Evolutionary conservation across 2,797 vertebrate species (phyloP).

Genomic region (Pogonophryne albipinna): DNA sequence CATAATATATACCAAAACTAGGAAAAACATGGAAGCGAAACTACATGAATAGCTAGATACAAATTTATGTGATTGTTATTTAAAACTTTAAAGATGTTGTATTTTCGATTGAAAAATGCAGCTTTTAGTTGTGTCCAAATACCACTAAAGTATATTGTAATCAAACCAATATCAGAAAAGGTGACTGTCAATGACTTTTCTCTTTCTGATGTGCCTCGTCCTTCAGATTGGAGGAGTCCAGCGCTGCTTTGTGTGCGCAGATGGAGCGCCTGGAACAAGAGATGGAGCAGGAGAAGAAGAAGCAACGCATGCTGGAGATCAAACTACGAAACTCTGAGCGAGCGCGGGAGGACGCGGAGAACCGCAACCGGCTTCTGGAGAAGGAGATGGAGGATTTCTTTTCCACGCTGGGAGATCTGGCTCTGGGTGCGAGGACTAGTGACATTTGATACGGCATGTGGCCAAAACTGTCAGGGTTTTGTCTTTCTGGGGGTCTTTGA

Average conservation of each 20-base stretch:
- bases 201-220: conserved; percentile 29
- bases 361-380: conserved; percentile 92
- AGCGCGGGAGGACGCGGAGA: conserved; percentile 92
- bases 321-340: conserved; percentile 95
- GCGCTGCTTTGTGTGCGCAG: conserved; percentile 85
- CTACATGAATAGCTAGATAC: neutral
- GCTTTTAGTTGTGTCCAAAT: neutral
- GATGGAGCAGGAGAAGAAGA: conserved; percentile 93
- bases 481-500: conserved; percentile 1
- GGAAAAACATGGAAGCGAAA: neutral
- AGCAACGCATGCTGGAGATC: conserved; percentile 92
- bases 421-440: conserved; percentile 83
- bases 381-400: conserved; percentile 98
- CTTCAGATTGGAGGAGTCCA: conserved; percentile 91
- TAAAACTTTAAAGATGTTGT: neutral
- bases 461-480: conserved; percentile 29
- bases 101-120: neutral
- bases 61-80: neutral
- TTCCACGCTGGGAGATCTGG: conserved; percentile 91
- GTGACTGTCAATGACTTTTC: conserved; percentile 9
- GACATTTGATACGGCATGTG: conserved; percentile 68
- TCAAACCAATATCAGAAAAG: neutral
- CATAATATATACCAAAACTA: too few relatives aligned
- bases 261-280: conserved; percentile 90
- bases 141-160: neutral